Base-by-base conservation (phyloP, 2,888 invertebrate genomes). In the Malthinus seriepunctatus region DNA sequence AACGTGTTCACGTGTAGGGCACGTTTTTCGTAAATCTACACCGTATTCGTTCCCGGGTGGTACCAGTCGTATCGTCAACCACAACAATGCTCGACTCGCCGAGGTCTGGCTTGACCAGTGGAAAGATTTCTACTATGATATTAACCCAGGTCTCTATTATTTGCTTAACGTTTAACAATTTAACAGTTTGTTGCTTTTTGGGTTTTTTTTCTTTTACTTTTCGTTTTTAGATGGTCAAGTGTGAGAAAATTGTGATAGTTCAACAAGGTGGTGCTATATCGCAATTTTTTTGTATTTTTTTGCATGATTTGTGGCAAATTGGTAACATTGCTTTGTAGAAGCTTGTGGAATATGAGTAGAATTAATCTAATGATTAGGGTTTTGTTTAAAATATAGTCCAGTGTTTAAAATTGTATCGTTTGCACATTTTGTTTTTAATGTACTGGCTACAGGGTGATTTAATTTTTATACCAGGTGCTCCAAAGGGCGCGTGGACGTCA, bases 51-150 rank as follows among this genome's bases (percentile, higher is more conserved):
- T 98, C 87, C 98, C 98, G 56, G 98, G 97, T 72, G 98, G 97
- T 76, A 95, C 95, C 72, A 92, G 92, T 81, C 90, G 90, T 76
- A 95, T 97, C 78, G 97, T 98, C 81, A 96, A 97, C 85, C 95
- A 96, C 85, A 99, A 99, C 88, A 96, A 97, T 83, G 95, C 96
- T 78, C 88, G 98, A 72, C 91, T 97, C 75, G 97, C 96, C 68
- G 95, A 97, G 81, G 98, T 98, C 73, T 99, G 98, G 98, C 89
- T 99, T 83, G 98, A 98, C 84, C 95, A 97, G 77, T 97, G 97
- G 92, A 95, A 95, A 87, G 91, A 93, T 80, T 96, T 97, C 89
- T 96, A 95, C 90, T 96, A 94, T 90, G 93, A 92, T 84, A 94
- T 96, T 85, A 95, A 95, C 86, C 95, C 95, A 90, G 95, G 95